A percentile compares a stretch with the other conserved stretches of the same genome.
Conservation (phyloP, 1,140 invertebrate species). For the Papilio helenus region DNA sequence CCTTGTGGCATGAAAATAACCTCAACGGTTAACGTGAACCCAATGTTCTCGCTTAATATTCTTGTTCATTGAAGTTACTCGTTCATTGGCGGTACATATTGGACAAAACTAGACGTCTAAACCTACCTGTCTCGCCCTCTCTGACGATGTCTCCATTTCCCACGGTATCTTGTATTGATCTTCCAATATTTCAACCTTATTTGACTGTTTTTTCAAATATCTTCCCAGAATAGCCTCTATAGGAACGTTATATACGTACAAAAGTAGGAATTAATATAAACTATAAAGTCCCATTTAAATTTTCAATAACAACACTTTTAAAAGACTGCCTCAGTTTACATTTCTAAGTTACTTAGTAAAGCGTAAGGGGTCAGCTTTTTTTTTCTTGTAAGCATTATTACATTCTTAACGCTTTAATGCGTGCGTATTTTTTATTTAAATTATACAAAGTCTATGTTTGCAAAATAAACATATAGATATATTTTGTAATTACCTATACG, state of each 20-base stretch:
- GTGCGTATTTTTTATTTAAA: too few relatives aligned
- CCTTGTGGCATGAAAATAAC: background rate
- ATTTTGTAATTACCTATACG: too few relatives aligned
- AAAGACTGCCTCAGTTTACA: too few relatives aligned
- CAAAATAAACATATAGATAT: too few relatives aligned
- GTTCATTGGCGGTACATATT: background rate
- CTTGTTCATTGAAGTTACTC: slow-evolving; percentile 19
- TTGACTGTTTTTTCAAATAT: background rate
- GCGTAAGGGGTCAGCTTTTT: too few relatives aligned
- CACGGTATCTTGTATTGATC: slow-evolving; percentile 23
- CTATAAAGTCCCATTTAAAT: too few relatives aligned
- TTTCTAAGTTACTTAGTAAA: too few relatives aligned
- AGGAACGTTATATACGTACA: background rate
- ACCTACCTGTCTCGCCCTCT: slow-evolving; percentile 15
- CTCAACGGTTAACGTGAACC: background rate
- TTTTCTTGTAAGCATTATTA: too few relatives aligned
- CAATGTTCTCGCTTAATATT: background rate
- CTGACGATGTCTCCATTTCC: slow-evolving; percentile 14
- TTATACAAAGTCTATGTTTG: too few relatives aligned
- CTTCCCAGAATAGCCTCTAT: background rate
- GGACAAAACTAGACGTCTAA: background rate
- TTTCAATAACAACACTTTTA: too few relatives aligned
- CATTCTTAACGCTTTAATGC: too few relatives aligned
- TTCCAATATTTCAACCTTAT: background rate
- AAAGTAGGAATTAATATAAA: too few relatives aligned